Conservation (phyloP, 2,797 vertebrate genomes). For the Pangasius larnaudii region DNA sequence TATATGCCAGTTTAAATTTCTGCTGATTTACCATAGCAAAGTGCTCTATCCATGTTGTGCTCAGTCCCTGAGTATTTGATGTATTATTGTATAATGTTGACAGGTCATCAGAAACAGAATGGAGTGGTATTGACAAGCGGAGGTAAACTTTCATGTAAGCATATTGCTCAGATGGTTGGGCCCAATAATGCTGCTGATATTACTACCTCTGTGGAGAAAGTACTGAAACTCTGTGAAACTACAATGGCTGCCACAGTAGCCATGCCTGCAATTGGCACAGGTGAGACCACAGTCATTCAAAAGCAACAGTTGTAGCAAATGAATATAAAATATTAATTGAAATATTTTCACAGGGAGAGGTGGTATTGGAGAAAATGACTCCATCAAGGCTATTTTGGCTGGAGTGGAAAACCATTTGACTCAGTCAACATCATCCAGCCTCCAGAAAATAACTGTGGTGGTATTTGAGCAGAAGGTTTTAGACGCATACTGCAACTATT, state of each 20-base stretch:
- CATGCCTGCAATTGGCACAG: slow-evolving; percentile 68
- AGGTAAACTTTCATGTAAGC: slow-evolving; percentile 62
- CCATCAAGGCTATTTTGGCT: slow-evolving; percentile 58
- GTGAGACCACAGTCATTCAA: slow-evolving; percentile 37
- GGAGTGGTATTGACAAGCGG: slow-evolving; percentile 60
- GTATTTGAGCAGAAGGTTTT: slow-evolving; percentile 59
- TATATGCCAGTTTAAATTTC: not conserved
- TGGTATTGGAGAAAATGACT: slow-evolving; percentile 48
- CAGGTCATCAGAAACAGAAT: slow-evolving; percentile 56
- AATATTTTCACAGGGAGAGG: slow-evolving; percentile 55
- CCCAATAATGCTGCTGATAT: slow-evolving; percentile 45
- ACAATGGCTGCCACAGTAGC: slow-evolving; percentile 51
- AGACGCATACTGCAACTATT: slow-evolving; percentile 41
- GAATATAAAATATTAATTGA: not conserved
- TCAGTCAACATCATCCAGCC: slow-evolving; percentile 37
- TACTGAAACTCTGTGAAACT: slow-evolving; percentile 61
- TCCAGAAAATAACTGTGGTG: slow-evolving; percentile 57
- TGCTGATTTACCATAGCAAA: not conserved
- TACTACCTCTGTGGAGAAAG: slow-evolving; percentile 52
- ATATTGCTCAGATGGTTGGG: slow-evolving; percentile 66
- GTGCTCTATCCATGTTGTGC: not conserved
- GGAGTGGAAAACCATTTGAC: slow-evolving; percentile 60
- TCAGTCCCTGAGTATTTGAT: not conserved
- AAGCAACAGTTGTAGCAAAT: not conserved
- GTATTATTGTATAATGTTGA: not conserved